Percentiles rank a stretch among this genome's conserved stretches.
Evolutionary conservation across 2,888 invertebrate species (phyloP).

Genomic region (Drosophila koepferae): DNA sequence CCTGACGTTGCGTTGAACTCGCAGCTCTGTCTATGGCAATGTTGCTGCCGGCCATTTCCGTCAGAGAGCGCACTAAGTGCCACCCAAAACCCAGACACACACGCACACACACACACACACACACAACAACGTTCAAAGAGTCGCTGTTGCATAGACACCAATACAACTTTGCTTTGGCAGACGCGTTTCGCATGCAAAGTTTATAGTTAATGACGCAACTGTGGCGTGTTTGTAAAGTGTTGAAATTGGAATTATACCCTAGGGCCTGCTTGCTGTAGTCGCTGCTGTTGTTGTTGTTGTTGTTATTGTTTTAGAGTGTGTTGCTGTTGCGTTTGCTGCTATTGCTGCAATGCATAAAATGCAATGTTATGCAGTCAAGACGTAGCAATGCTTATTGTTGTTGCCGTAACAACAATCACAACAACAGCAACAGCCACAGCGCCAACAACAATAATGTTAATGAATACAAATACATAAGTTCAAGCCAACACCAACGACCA

Average conservation of each 20-base stretch:
- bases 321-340: constrained; percentile 26
- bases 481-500: constrained; percentile 38
- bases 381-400: constrained; percentile 23
- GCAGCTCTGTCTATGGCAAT: constrained; percentile 54
- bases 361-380: constrained; percentile 33
- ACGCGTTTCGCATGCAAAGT: constrained; percentile 75
- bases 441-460: constrained; percentile 53
- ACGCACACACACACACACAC: constrained; percentile 20
- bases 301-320: constrained; percentile 21
- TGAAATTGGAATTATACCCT: constrained; percentile 83
- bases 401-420: constrained; percentile 17
- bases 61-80: constrained; percentile 65
- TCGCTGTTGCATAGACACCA: constrained; percentile 17
- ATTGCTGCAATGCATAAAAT: constrained; percentile 33
- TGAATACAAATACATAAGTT: constrained; percentile 55
- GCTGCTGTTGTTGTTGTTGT: neutral
- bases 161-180: constrained; percentile 37
- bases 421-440: constrained; percentile 30
- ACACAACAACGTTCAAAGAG: neutral
- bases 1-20: constrained; percentile 74
- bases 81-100: constrained; percentile 24
- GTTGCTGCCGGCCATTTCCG: constrained; percentile 72
- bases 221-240: constrained; percentile 79
- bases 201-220: constrained; percentile 80
- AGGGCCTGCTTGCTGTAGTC: constrained; percentile 45